phyloP scores from a whole-genome alignment of 2,797 vertebrate genomes.

The Manis pentadactyla region DNA sequence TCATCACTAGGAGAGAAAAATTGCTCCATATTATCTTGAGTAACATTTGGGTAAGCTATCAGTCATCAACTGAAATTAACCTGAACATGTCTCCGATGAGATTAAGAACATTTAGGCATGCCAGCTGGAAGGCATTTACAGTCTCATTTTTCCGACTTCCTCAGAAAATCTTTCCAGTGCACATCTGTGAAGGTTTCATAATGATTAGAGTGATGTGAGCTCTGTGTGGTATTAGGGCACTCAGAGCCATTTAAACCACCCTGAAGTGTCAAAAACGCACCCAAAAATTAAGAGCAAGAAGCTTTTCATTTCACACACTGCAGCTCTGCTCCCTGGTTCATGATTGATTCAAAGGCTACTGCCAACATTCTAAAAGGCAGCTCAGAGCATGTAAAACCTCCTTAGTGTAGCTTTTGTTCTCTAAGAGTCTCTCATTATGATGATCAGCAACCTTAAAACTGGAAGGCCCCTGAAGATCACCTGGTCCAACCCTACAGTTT shows the following conservation, averaged over 20 bases:
- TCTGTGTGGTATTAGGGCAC: conserved; percentile 50
- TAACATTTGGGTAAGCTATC: conserved; percentile 69
- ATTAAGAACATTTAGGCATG: conserved; percentile 67
- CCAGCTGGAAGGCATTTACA: conserved; percentile 81
- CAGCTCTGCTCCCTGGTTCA: not conserved
- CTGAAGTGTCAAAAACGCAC: conserved; percentile 55
- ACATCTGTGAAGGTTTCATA: conserved; percentile 73
- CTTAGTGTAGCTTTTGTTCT: not conserved
- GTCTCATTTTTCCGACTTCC: conserved; percentile 72
- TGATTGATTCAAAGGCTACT: not conserved
- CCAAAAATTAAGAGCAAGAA: conserved; percentile 33
- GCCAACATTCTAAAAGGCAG: conserved; percentile 55
- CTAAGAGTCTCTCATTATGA: not conserved
- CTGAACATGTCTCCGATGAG: conserved; percentile 74
- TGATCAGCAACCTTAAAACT: not conserved
- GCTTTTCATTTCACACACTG: conserved; percentile 46
- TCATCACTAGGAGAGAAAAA: conserved; percentile 63
- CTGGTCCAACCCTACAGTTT: not conserved
- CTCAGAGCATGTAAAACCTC: not conserved
- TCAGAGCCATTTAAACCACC: conserved; percentile 62
- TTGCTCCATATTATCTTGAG: conserved; percentile 66
- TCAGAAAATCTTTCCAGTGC: conserved; percentile 67
- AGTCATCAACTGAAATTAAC: conserved; percentile 79
- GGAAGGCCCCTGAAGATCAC: not conserved
- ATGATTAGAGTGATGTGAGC: conserved; percentile 11